Evolutionary conservation across 2,797 vertebrate genomes (phyloP).

Genomic region (Tokudaia muenninki): DNA sequence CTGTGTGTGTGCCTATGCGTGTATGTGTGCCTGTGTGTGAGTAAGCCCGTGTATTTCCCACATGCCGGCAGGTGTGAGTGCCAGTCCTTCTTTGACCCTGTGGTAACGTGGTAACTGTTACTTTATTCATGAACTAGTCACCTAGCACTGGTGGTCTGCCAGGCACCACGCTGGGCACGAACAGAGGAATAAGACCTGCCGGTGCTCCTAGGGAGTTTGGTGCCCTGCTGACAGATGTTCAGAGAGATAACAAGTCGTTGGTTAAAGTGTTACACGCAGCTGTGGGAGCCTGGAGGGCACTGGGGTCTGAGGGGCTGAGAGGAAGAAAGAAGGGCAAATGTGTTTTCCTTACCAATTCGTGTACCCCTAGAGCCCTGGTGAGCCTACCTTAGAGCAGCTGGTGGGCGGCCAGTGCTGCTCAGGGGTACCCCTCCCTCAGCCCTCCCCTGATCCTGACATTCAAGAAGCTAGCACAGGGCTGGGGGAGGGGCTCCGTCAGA

Average conservation of each 20-base stretch:
- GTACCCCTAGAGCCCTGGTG: neutral
- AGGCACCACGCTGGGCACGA: neutral
- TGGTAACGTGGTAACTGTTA: conserved; percentile 67
- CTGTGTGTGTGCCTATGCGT: no score
- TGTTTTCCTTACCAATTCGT: neutral
- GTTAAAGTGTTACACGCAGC: neutral
- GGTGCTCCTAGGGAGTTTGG: neutral
- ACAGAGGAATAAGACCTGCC: conserved; percentile 38
- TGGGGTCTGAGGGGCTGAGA: neutral
- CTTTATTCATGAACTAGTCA: conserved; percentile 77
- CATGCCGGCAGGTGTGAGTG: conserved; percentile 32
- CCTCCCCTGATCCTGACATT: conserved; percentile 73
- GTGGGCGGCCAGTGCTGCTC: neutral
- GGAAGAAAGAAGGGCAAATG: neutral
- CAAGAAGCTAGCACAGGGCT: conserved; percentile 42
- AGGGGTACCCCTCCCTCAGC: neutral
- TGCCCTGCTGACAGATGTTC: neutral
- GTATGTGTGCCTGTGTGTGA: neutral
- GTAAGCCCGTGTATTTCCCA: neutral
- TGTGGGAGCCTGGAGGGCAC: neutral
- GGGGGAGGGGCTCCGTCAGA: conserved; percentile 49
- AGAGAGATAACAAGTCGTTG: conserved; percentile 1
- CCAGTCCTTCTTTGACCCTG: conserved; percentile 65
- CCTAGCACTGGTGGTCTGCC: conserved; percentile 6
- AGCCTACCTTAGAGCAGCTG: neutral